Percentiles rank a stretch among this genome's conserved stretches.
Conservation (phyloP, 2,797 vertebrate genomes). For the Microtus obscurus region DNA sequence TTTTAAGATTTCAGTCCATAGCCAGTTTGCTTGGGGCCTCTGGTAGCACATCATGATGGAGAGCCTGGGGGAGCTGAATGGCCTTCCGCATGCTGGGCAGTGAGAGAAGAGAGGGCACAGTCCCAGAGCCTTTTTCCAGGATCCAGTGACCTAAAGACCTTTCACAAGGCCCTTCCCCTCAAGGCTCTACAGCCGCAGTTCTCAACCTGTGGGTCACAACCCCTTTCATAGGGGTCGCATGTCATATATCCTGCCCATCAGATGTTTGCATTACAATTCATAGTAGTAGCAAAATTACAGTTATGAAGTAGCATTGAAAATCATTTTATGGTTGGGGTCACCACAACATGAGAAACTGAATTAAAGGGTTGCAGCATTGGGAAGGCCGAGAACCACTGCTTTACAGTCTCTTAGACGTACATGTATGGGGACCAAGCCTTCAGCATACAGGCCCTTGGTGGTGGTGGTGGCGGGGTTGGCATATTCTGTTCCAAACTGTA, state of each 20-base stretch:
- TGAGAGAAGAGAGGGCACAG: background rate
- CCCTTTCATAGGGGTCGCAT: background rate
- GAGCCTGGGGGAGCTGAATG: background rate
- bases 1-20: background rate
- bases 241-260: background rate
- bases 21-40: background rate
- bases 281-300: background rate
- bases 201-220: background rate
- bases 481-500: background rate
- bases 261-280: background rate
- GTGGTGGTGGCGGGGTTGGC: no score
- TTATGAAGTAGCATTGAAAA: background rate
- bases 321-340: background rate
- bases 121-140: background rate
- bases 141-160: background rate
- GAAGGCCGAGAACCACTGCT: background rate
- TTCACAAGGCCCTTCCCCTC: background rate
- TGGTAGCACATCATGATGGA: background rate
- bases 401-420: background rate
- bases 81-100: background rate
- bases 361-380: background rate
- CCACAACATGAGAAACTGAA: background rate
- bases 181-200: background rate
- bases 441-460: background rate
- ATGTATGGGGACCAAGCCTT: background rate